These are phyloP conservation scores for Helicoverpa assulta DNA, from an alignment of 2,888 invertebrate genomes.

Conservation along the genomic window DNA sequence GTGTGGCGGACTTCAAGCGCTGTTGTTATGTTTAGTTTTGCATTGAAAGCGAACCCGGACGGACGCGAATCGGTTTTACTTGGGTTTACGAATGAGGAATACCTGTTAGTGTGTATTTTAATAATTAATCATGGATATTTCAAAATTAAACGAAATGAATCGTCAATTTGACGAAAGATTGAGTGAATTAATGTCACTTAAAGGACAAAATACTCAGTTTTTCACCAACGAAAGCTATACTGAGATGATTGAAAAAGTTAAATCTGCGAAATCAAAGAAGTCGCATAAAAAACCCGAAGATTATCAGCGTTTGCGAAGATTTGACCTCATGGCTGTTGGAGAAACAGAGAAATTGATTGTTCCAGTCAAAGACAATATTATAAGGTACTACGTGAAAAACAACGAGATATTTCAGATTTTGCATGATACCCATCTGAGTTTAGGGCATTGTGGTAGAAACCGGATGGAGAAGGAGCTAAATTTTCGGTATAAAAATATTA, in stretches of 20 bases:
- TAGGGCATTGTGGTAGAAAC: conserved; percentile 15
- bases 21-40: background rate
- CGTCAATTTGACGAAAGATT: conserved; percentile 17
- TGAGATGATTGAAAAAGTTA: conserved; percentile 17
- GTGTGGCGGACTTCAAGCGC: too few species aligned
- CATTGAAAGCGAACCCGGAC: conserved; percentile 5
- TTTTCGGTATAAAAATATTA: conserved; percentile 16
- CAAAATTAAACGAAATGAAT: conserved; percentile 9
- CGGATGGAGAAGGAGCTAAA: conserved; percentile 21
- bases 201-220: conserved; percentile 44
- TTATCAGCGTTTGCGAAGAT: conserved; percentile 48
- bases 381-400: conserved; percentile 15
- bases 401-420: conserved; percentile 20
- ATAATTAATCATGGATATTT: conserved; percentile 6
- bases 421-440: conserved; percentile 10
- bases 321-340: conserved; percentile 45
- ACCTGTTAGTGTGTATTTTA: background rate
- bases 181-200: conserved; percentile 23
- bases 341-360: conserved; percentile 49
- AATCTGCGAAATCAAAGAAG: conserved; percentile 11
- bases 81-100: background rate
- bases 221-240: conserved; percentile 30
- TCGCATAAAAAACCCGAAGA: conserved; percentile 47
- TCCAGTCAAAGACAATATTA: conserved; percentile 36
- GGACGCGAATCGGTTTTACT: conserved; percentile 5